These are phyloP conservation scores for Phoebastria nigripes DNA, from an alignment of 2,797 vertebrate species.

Conservation along the genomic window DNA sequence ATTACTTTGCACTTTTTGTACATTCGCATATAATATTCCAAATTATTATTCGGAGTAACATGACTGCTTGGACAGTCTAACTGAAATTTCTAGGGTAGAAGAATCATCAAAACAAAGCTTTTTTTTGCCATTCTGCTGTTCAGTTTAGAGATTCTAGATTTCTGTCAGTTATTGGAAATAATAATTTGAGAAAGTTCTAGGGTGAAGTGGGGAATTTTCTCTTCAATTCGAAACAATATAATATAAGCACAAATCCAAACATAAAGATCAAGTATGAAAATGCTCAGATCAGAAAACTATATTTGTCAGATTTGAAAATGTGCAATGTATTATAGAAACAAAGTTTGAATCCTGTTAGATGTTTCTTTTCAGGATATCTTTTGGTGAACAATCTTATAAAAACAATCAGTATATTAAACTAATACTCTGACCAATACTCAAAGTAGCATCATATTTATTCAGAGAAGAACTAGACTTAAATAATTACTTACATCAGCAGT, in stretches of 20 bases:
- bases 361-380: neutral
- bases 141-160: neutral
- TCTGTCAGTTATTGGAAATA: neutral
- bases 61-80: neutral
- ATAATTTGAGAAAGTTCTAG: neutral
- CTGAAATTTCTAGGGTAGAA: neutral
- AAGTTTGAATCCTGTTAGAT: neutral
- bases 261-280: neutral
- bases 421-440: neutral
- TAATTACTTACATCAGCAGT: neutral
- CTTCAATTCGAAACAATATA: neutral
- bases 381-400: neutral
- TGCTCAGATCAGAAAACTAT: neutral
- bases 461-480: neutral
- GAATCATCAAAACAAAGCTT: neutral
- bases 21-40: accelerated
- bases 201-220: neutral
- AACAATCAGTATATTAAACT: neutral
- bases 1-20: neutral
- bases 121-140: neutral
- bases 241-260: neutral
- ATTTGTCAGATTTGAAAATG: neutral
- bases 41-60: neutral
- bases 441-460: neutral
- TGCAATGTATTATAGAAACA: neutral